Base-by-base conservation (phyloP, 1,140 invertebrate genomes). In the Drosophila carrolli region DNA sequence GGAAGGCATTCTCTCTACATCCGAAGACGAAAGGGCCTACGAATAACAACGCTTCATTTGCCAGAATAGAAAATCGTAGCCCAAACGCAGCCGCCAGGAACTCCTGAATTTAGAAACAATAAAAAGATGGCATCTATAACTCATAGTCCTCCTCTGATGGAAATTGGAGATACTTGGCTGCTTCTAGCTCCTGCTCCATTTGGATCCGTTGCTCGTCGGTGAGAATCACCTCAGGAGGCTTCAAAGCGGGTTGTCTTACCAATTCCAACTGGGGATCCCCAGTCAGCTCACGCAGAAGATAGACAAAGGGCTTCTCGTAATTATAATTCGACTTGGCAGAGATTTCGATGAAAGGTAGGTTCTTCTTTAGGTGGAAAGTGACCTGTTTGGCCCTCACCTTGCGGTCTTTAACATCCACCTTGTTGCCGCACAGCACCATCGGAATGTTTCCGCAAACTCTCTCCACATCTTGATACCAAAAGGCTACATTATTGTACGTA, bases 371-470 rank as follows among this genome's bases (percentile, higher is more conserved):
- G 93, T 99, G 98, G 93, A 99, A 99, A 4, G 99, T 97, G 91
- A 99, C 99, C 78, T 97, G 96, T 94, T 99, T 99, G n/a, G 99
- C 98, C 94, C 99, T 99, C 35, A 99, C 99, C 96, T 99, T 99
- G 81, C 99, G 96, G 93, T 99, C 99, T 93, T 99, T 99, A 86
- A 99, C 99, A 91, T 99, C 99, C 40, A 99, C 98, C 94, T 99
- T 97, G 93, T 99, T 99, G 13, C 98, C 98, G 92, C 97, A 98
- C 1, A 99, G 94, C 7, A 99, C 99, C 93, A 99, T 99, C 4
- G 99, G 99, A 83, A 99, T 99, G 93, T 98, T 99, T 95, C 99
- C 99, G 94, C 99, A 99, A 2, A 99, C 98, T 85, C 98, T 94
- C 1, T 99, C 97, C 84, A 99, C 95, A 95, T 99, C 98, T 92